Base-by-base conservation (phyloP, 2,797 vertebrate genomes). In the Fistularia commersonii region DNA sequence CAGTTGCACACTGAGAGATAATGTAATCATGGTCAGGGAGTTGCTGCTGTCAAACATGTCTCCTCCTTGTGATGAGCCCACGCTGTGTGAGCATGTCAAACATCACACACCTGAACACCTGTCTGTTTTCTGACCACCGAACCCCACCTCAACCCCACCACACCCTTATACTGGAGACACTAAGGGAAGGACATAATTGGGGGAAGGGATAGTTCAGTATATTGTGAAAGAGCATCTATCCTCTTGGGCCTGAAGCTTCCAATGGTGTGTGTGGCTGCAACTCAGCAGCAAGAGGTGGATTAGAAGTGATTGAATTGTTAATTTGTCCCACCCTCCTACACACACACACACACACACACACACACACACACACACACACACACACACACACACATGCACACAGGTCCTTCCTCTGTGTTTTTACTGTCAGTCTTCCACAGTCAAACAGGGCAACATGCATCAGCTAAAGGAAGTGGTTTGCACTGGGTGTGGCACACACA, bases 1-100 rank as follows among this genome's bases (percentile, higher is more conserved):
- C 86, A 88, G 72, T 61, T 55, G 67, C 58, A 54, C 72, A 68
- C 66, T 41, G 32, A 75, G 81, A 83, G 88, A 90, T 90, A 90
- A 90, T 90, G 68, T 90, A 90, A 88, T 87, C 87, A 89, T 88
- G 87, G 82, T 84, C 75, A 76, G 88, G 88, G 87, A 90, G 77
- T 81, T 45, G 9, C 55, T 64, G 74, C 84, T 90, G 88, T 90
- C 89, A 89, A 81, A 76, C 64, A 74, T 13, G 66, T 74, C 81
- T 82, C 71, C 74, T 75, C 60, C 61, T 63, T 48, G 74, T 79
- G 84, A 87, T 74, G 83, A 87, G 74, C 64, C 59, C 85, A 82
- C 48, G 79, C 87, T 86, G 88, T 65, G 89, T 61, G 83, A 88
- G 68, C 76, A 72, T 87, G 87, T 89, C 87, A 89, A 79, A 88